Percentiles rank a stretch among this genome's conserved stretches.
Evolutionary conservation across 2,113 vertebrate genomes (phyloP).

Genomic region (Eonycteris spelaea): DNA sequence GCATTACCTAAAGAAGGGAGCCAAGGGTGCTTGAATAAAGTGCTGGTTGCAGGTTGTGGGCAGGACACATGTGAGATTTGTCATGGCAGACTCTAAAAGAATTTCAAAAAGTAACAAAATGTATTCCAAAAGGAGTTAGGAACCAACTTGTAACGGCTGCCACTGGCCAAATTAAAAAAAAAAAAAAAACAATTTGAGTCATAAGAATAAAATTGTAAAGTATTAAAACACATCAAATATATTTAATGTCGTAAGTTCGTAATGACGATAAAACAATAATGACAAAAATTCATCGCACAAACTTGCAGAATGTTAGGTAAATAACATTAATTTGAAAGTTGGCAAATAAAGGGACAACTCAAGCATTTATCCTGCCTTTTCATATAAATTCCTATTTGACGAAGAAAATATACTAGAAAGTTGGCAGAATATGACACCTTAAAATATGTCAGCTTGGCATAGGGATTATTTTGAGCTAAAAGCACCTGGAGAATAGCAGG

Average conservation of each 20-base stretch:
- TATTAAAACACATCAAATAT: not conserved
- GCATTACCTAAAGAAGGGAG: not conserved
- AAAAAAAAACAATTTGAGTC: not conserved
- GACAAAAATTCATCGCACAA: not conserved
- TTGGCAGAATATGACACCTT: not conserved
- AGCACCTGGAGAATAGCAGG: not conserved
- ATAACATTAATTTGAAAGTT: not conserved
- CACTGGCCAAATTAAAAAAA: not conserved
- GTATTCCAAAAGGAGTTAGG: not conserved
- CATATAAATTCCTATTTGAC: not conserved
- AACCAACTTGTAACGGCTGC: not conserved
- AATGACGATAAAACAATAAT: not conserved
- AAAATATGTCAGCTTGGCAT: not conserved
- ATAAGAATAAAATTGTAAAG: not conserved
- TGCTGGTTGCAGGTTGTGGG: not conserved
- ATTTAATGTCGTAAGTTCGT: not conserved
- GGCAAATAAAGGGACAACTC: not conserved
- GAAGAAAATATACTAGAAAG: not conserved
- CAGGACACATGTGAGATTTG: not conserved
- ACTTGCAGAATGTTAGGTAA: not conserved
- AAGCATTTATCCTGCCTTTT: not conserved
- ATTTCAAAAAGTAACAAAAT: not conserved
- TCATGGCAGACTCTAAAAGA: not conserved
- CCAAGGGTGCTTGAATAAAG: not conserved
- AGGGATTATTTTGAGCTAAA: not conserved